Evolutionary conservation across 2,888 invertebrate genomes (phyloP).

Genomic region (Phasia obesa): DNA sequence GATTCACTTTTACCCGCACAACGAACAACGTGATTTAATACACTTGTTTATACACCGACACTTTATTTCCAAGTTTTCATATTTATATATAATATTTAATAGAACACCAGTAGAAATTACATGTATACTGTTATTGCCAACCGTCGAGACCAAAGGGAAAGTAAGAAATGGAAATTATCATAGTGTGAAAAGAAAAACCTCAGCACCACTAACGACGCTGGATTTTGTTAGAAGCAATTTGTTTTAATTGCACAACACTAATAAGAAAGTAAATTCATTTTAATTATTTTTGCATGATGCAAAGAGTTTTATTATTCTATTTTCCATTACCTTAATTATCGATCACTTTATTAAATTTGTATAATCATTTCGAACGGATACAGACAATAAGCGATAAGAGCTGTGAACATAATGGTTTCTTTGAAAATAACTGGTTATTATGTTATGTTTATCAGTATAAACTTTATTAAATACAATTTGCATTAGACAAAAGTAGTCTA

Average conservation of each 20-base stretch:
- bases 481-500: too few relatives aligned
- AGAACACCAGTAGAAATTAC: too few relatives aligned
- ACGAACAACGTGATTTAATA: neutral
- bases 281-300: slow-evolving; percentile 59
- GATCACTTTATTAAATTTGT: neutral
- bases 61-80: too few relatives aligned
- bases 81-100: too few relatives aligned
- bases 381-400: too few relatives aligned
- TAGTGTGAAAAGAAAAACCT: slow-evolving; percentile 25
- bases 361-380: too few relatives aligned
- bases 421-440: too few relatives aligned
- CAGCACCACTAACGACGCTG: neutral
- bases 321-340: neutral
- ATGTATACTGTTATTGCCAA: neutral
- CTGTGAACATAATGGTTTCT: too few relatives aligned
- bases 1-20: neutral
- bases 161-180: neutral
- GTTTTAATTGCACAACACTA: slow-evolving; percentile 78
- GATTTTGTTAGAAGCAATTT: slow-evolving; percentile 78
- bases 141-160: neutral
- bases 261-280: slow-evolving; percentile 77
- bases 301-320: neutral
- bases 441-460: too few relatives aligned
- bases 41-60: too few relatives aligned
- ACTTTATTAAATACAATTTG: too few relatives aligned